A percentile compares a stretch with the other conserved stretches of the same genome.
Evolutionary conservation across 1,140 invertebrate species (phyloP).

Genomic region (Thaumatotibia leucotreta): DNA sequence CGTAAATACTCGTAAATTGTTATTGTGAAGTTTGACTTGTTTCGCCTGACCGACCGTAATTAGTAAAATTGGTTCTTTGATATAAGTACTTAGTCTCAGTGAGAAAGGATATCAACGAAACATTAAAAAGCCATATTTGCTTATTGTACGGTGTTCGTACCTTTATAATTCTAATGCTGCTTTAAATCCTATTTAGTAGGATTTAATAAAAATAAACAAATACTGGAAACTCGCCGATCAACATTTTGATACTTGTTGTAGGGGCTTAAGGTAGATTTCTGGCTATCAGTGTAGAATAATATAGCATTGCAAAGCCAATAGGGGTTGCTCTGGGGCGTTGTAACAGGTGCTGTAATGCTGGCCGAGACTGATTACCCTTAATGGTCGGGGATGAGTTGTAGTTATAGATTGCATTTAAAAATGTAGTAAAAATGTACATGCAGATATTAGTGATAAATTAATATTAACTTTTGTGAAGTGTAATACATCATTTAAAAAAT

Average conservation of each 20-base stretch:
- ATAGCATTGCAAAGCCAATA: conserved; percentile 32
- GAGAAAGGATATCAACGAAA: background rate
- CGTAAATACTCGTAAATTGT: too few relatives aligned
- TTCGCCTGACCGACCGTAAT: too few relatives aligned
- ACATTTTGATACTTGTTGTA: background rate
- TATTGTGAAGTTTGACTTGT: too few relatives aligned
- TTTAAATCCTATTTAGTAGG: conserved; percentile 35
- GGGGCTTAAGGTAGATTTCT: conserved; percentile 17
- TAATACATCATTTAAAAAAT: too few relatives aligned
- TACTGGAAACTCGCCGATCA: background rate
- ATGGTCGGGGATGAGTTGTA: conserved; percentile 36
- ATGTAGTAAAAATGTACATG: background rate
- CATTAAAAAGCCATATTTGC: background rate
- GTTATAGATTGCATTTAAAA: conserved; percentile 14
- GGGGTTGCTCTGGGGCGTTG: conserved; percentile 19
- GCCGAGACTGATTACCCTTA: conserved; percentile 35
- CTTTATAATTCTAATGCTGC: conserved; percentile 27
- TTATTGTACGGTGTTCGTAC: conserved; percentile 19
- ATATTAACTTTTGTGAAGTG: too few relatives aligned
- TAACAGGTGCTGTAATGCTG: conserved; percentile 41
- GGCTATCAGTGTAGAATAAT: conserved; percentile 12
- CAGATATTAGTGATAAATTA: background rate
- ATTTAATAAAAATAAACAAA: conserved; percentile 30
- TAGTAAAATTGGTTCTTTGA: too few relatives aligned
- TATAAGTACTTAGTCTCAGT: too few relatives aligned